Evolutionary conservation across 1,140 invertebrate genomes (phyloP), one percentile per base, ranked within the genome.

Genomic region (Platyscapa corneri): DNA sequence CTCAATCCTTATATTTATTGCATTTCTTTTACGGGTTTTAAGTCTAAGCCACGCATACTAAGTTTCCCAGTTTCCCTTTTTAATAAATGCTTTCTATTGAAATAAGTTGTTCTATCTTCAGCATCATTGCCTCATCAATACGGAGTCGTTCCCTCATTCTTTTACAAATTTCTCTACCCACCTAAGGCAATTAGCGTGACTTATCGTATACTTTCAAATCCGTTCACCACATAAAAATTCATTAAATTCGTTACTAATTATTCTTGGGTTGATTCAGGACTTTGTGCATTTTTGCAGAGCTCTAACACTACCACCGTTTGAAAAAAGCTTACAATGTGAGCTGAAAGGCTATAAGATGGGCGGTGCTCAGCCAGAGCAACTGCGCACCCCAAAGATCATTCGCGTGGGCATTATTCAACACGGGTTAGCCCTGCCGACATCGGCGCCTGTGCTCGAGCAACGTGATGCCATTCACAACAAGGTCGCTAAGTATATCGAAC

Each of bases 361-460:
- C 14, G 94, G 95, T 30, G 94, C 94, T 8, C 89, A 93, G 12
- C 92, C 94, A 89, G 97, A 97, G 91, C 91, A 97, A 88, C 92
- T 95, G 6, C 94, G 98, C 75, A 90, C 94, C 46, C 94, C 96
- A 2, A 94, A 97, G 78, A 90, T 97, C 64, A 96, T 99, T 3
- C 91, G 96, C 42, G 95, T 99, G 67, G 99, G 97, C 18, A 91
- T 97, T 56, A 96, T 99, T 87, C 99, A 99, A 93, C 96, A 99
- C 93, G 94, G 96, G 67, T 97, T 99, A 70, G 96, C 95, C 0
- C 84, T 96, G 42, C 94, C 96, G 5, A 98, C 98, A 10, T 95
- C 94, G 65, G 95, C 94, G 10, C 95, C 97, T 3, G 94, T 99
- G 80, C 88, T 92, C 23, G 94, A 95, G 70, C 98, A 99, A 93